Conservation (phyloP, 2,113 vertebrate species). For the Myiozetetes cayanensis region DNA sequence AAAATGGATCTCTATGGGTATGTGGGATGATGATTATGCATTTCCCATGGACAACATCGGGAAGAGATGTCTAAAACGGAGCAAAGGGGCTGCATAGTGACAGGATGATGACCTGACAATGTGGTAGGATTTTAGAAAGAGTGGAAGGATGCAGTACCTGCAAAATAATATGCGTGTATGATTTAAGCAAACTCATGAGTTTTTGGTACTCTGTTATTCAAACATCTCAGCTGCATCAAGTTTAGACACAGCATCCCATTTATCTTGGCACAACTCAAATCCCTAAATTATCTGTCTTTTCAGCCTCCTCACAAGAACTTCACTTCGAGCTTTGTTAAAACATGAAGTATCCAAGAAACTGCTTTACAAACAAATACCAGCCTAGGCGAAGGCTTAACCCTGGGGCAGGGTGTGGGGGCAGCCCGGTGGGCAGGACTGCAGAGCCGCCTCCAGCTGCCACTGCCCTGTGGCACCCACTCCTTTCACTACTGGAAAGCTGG, state of each 20-base stretch:
- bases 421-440: background rate
- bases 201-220: background rate
- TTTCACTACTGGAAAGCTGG: background rate
- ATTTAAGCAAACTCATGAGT: conserved; percentile 12
- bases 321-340: conserved; percentile 41
- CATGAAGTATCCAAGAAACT: conserved; percentile 24
- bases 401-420: background rate
- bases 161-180: background rate
- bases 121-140: background rate
- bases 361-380: background rate
- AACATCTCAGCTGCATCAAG: conserved; percentile 14
- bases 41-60: background rate
- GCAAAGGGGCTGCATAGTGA: background rate
- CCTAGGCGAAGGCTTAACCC: background rate
- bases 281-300: conserved; percentile 41
- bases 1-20: background rate
- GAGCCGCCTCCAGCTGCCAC: background rate
- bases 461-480: background rate
- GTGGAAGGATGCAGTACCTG: background rate
- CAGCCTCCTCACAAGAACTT: background rate
- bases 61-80: background rate
- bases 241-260: conserved; percentile 57
- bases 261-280: conserved; percentile 39
- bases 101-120: background rate
- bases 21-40: background rate